Evolutionary conservation across 1,140 invertebrate genomes (phyloP).

Genomic region (Littorina saxatilis): DNA sequence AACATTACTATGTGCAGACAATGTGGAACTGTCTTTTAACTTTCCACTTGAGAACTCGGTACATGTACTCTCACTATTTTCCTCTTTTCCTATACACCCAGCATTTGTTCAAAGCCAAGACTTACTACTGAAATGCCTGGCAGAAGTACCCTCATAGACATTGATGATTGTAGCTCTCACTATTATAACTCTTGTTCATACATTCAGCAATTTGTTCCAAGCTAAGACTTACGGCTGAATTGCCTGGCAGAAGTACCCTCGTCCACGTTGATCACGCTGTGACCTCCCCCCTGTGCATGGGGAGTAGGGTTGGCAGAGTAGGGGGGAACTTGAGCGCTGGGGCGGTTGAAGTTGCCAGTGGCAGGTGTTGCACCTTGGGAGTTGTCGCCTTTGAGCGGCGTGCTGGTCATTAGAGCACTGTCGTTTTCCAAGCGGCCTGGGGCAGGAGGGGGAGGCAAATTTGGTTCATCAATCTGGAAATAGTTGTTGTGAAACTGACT

Average conservation of each 20-base stretch:
- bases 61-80: no score
- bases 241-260: slow-evolving; percentile 47
- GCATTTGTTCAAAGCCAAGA: no score
- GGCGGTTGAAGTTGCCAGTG: slow-evolving; percentile 52
- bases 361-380: slow-evolving; percentile 14
- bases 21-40: no score
- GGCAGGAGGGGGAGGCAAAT: slow-evolving; percentile 41
- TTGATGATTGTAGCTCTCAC: no score
- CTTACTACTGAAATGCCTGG: no score
- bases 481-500: background rate
- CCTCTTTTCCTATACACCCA: no score
- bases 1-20: no score
- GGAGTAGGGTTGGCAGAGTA: slow-evolving; percentile 49
- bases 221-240: slow-evolving; percentile 36
- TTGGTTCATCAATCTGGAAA: slow-evolving; percentile 60
- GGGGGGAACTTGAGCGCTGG: slow-evolving; percentile 64
- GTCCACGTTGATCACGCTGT: slow-evolving; percentile 65
- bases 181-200: no score
- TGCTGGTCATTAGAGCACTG: background rate
- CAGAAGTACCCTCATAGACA: no score
- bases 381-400: slow-evolving; percentile 25
- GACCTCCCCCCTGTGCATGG: slow-evolving; percentile 26
- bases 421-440: background rate
- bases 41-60: no score
- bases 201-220: no score